Evolutionary conservation across 1,140 invertebrate species (phyloP), one percentile per base, ranked within the genome.

Genomic region (Drosophila erecta): DNA sequence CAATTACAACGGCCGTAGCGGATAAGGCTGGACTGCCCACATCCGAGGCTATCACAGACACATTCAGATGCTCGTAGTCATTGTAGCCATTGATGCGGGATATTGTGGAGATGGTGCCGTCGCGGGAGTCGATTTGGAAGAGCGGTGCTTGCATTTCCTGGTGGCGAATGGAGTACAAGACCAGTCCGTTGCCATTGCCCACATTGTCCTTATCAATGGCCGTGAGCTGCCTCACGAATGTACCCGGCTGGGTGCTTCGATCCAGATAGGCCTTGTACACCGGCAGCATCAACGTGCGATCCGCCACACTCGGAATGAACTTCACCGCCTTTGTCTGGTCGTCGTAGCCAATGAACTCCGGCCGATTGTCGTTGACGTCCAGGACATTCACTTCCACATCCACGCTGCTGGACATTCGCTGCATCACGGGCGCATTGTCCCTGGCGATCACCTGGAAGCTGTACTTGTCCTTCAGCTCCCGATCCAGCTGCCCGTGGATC

Each of bases 171-270:
- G 96, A 95, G 75, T 95, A 97, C 0, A 96, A 84, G 2, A 97
- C 94, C n/a, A 97, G 84, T 0, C 96, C 96, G 81, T 97, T 97
- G 41, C 97, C 96, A 85, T 98, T 97, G 1, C 95, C 95, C 30
- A 95, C 93, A 80, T 96, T 96, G 90, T 98, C 97, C 1, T 95
- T 94, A 92, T 98, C 97, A 47, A 97, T 97, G 0, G 97, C 97
- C 58, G 94, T 95, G 3, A 98, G 94, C 91, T 94, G 94, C 3
- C 94, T 94, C 0, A 97, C 95, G 11, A 94, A 93, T 6, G 95
- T 95, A 15, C 96, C 96, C 2, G 95, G 93, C 1, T 94, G 94
- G 12, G 93, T 94, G 81, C 96, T 95, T 81, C 97, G 95, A 53
- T 94, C 93, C 20, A 96, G 89, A 7, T 94, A 94, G 0, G 95